Evolutionary conservation across 2,888 invertebrate genomes (phyloP), one percentile per base, ranked within the genome.

Genomic region (Oscheius sp.): DNA sequence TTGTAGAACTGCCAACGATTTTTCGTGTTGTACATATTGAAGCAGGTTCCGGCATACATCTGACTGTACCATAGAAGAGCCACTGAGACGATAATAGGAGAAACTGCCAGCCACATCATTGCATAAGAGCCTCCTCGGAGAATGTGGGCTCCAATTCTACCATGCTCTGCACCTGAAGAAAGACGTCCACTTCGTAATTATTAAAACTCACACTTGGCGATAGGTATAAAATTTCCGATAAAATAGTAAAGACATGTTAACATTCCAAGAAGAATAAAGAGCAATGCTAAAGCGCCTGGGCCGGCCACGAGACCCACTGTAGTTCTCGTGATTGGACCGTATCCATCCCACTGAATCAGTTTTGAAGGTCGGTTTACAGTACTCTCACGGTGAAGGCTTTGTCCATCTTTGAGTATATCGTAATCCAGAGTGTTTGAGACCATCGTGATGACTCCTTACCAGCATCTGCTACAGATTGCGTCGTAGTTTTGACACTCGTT

Each of bases 1-100:
- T 29, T n/a, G 11, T 63, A 63, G 48, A 63, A 63, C 21, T 63
- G 21, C n/a, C 2, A 10, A 47, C 13, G 1, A 9, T 32, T 29
- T 4, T 62, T 29, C 10, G n/a, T 11, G 29, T 42, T 29, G 48
- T 63, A 63, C 7, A 63, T 13, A 21, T 47, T 50, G 21, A 7
- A 50, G 29, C 63, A 63, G 9, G 50, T 50, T 29, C 63, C 63
- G 21, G 63, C 63, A 63, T 63, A 63, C n/a, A 63, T 5, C 48
- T 63, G 63, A 10, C 29, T n/a, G 33, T 63, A 63, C 63, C 63
- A 63, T 11, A 48, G 7, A 9, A 63, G 48, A 48, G 48, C 47
- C 63, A 7, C 47, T 4, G 63, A 11, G 21, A 48, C 63, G 9
- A 63, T 63, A 29, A 63, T 47, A 10, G 63, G 48, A n/a, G 47